Conservation (phyloP, 35 echinoderm and acorn worm genomes). For the Ptychodera flava region DNA sequence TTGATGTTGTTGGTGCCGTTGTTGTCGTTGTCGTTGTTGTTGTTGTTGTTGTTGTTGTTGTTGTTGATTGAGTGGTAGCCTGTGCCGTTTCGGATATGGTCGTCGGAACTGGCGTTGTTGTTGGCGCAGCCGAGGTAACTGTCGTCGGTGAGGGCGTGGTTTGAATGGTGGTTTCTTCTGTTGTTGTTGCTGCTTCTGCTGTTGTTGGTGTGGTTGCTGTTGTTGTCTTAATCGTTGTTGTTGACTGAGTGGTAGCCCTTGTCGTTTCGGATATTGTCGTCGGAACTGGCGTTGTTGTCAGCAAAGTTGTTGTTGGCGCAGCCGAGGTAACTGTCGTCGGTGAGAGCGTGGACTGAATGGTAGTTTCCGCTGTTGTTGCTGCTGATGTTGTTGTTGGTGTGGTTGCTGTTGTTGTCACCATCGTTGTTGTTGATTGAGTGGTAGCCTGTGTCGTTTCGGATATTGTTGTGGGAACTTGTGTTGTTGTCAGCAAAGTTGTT, state of each 20-base stretch:
- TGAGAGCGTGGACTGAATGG: neutral
- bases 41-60: conserved; percentile 8
- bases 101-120: neutral
- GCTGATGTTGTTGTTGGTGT: conserved; percentile 4
- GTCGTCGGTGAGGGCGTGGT: neutral
- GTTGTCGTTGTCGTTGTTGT: neutral
- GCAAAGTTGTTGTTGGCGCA: neutral
- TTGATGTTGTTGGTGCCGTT: conserved; percentile 8
- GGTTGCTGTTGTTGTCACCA: neutral
- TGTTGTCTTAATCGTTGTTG: conserved; percentile 9
- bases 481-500: too few relatives aligned
- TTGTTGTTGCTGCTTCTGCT: neutral
- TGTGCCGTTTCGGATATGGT: neutral
- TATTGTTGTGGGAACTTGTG: too few relatives aligned
- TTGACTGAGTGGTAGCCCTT: neutral
- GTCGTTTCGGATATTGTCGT: neutral
- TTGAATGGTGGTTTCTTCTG: neutral
- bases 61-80: neutral
- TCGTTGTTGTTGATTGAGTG: conserved; percentile 6
- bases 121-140: neutral
- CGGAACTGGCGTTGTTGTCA: neutral
- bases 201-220: conserved; percentile 6
- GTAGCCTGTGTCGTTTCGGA: too few relatives aligned
- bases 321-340: too few relatives aligned
- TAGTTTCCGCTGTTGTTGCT: conserved; percentile 4